A percentile compares a stretch with the other conserved stretches of the same genome.
Conservation (phyloP, 2,888 invertebrate genomes). For the Aporophyla lueneburgensis region DNA sequence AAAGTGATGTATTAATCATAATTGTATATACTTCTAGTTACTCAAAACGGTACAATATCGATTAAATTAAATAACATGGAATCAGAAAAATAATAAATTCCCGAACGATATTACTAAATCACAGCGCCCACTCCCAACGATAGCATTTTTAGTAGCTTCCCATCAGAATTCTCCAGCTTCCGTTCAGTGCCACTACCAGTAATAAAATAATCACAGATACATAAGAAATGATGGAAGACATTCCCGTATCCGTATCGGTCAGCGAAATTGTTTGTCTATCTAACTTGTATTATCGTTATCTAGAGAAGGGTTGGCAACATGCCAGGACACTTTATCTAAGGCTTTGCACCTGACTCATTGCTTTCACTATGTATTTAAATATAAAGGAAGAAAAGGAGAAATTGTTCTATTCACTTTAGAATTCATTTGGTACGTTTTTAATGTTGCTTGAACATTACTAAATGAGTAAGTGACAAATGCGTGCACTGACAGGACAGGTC, state of each 20-base stretch:
- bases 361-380: constrained; percentile 4
- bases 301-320: constrained; percentile 38
- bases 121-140: neutral
- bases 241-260: neutral
- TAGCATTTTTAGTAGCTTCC: neutral
- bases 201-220: neutral
- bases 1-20: too few species aligned
- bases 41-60: too few species aligned
- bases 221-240: neutral
- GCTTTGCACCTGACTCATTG: constrained; percentile 22
- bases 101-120: neutral
- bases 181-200: neutral
- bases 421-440: too few species aligned
- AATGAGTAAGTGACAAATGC: too few species aligned
- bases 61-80: too few species aligned
- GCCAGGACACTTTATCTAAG: constrained; percentile 46
- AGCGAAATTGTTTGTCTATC: constrained; percentile 23
- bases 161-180: neutral
- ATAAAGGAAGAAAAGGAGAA: neutral
- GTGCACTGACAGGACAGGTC: too few species aligned
- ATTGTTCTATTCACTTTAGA: neutral
- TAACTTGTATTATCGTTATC: constrained; percentile 26
- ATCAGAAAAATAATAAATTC: too few species aligned
- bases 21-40: too few species aligned
- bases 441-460: too few species aligned